Evolutionary conservation across 2,888 invertebrate genomes (phyloP).

Genomic region (Hypolimnas misippus): DNA sequence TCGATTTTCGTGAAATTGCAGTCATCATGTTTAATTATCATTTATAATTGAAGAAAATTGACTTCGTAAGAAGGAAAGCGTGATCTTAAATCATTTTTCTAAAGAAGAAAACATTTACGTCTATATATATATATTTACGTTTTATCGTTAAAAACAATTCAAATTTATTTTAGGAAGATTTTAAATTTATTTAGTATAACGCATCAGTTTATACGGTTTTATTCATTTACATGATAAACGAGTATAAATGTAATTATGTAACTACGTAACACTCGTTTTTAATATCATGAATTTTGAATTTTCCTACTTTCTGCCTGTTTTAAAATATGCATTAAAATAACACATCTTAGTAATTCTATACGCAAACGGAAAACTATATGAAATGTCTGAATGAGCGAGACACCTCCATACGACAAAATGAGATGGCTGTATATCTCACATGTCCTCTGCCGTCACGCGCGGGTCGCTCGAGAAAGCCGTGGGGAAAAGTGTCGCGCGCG

Average conservation of each 20-base stretch:
- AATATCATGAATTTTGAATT: too few relatives aligned
- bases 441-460: conserved; percentile 44
- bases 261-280: too few relatives aligned
- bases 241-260: too few relatives aligned
- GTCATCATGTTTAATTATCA: background rate
- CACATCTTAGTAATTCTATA: background rate
- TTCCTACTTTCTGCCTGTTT: too few relatives aligned
- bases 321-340: background rate
- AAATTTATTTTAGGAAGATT: too few relatives aligned
- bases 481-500: conserved; percentile 41
- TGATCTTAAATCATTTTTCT: background rate
- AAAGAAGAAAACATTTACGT: background rate
- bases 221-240: too few relatives aligned
- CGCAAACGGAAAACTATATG: background rate
- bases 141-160: too few relatives aligned
- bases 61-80: background rate
- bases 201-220: too few relatives aligned
- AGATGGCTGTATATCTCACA: conserved; percentile 19
- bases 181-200: too few relatives aligned
- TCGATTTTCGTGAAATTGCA: conserved; percentile 15
- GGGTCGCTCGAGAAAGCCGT: conserved; percentile 47
- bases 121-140: too few relatives aligned
- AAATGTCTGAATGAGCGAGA: background rate
- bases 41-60: background rate
- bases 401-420: conserved; percentile 9